Conservation (phyloP, 2,888 invertebrate species). For the Microlaimidae sp. region DNA sequence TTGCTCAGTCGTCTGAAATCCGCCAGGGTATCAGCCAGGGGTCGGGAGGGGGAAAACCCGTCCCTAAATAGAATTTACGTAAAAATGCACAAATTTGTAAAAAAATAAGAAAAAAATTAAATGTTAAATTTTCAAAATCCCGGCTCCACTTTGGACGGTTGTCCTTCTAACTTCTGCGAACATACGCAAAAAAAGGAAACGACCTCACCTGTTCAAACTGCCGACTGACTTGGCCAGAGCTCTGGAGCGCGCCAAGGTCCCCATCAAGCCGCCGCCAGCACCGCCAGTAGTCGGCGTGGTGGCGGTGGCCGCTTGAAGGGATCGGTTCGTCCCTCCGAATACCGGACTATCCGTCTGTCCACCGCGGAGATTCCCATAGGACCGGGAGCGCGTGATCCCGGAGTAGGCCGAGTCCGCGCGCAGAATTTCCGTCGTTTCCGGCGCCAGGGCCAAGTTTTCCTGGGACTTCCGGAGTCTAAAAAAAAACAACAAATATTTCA, state of each 20-base stretch:
- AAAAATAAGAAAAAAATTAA: no score
- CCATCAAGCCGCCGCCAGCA: background rate
- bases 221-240: slow-evolving; percentile 7
- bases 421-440: slow-evolving; percentile 1
- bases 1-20: background rate
- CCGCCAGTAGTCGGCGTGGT: background rate
- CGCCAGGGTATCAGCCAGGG: background rate
- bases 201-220: background rate
- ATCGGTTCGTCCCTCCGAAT: no score
- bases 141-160: no score
- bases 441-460: slow-evolving; percentile 11
- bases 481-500: background rate
- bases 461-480: slow-evolving; percentile 13
- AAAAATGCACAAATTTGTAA: no score
- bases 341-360: background rate
- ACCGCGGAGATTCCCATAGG: background rate
- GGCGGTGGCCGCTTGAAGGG: background rate
- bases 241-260: slow-evolving; percentile 1
- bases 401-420: background rate
- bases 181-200: no score
- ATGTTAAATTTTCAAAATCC: no score
- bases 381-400: background rate
- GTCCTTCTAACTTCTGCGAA: no score
- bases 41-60: no score
- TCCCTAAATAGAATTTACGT: no score